These are phyloP conservation scores for Trinorchestia longiramus DNA, from an alignment of 1,140 invertebrate species.

Conservation along the genomic window DNA sequence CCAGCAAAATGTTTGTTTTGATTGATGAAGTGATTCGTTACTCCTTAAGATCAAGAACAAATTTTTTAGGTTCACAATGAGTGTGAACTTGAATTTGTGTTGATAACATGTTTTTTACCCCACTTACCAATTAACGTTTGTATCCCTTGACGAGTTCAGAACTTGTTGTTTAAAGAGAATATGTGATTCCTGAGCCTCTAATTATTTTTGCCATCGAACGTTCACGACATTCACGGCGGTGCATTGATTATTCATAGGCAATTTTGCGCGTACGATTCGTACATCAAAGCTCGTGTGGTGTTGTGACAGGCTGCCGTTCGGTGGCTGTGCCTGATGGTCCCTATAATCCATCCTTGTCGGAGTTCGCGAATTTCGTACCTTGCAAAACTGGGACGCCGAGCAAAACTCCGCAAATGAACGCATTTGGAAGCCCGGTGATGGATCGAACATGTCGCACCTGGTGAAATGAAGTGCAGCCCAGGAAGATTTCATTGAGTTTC, in stretches of 20 bases:
- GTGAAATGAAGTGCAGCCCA: background rate
- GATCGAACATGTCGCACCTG: background rate
- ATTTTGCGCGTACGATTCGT: background rate
- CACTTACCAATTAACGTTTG: background rate
- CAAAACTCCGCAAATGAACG: conserved; percentile 6
- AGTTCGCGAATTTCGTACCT: background rate
- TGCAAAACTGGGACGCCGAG: background rate
- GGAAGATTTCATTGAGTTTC: background rate
- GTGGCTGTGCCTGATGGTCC: background rate
- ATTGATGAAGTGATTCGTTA: background rate
- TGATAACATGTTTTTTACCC: background rate
- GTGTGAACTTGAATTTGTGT: background rate
- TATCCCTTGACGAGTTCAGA: background rate
- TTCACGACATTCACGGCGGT: background rate
- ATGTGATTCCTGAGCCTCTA: background rate
- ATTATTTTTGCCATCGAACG: background rate
- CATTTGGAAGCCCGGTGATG: background rate
- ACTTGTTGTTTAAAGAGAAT: background rate
- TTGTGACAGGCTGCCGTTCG: conserved; percentile 1
- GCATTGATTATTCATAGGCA: conserved; percentile 30
- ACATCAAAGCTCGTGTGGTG: background rate
- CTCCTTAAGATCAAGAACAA: background rate
- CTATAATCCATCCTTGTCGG: background rate
- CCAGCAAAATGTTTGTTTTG: background rate
- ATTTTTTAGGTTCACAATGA: background rate